phyloP scores from a whole-genome alignment of 2,113 vertebrate genomes.

The Heterocephalus glaber region DNA sequence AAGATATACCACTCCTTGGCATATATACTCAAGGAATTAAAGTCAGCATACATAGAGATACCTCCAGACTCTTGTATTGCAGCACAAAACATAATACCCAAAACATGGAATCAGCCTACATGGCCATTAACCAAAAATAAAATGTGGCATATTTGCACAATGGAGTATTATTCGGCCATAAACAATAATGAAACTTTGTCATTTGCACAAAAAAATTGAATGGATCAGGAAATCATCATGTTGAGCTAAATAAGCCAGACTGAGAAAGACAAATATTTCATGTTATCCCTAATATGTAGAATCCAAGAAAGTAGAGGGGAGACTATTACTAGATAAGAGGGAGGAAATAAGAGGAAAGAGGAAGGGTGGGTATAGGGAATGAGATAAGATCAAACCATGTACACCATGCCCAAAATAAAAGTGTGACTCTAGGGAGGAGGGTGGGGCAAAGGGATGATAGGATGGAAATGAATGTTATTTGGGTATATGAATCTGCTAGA shows the following conservation, averaged over 20 bases:
- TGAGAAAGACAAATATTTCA: neutral
- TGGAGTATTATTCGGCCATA: too few relatives aligned
- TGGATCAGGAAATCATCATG: neutral
- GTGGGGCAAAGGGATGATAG: neutral
- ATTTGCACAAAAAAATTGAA: neutral
- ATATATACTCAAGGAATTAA: neutral
- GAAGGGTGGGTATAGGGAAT: neutral
- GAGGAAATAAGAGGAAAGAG: neutral
- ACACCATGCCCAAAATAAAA: neutral
- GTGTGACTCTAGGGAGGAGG: neutral
- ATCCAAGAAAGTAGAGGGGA: neutral
- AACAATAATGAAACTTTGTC: neutral
- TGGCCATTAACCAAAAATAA: neutral
- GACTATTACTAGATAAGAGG: neutral
- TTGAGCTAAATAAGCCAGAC: neutral
- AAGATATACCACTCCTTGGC: neutral
- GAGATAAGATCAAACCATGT: neutral
- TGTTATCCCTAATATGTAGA: neutral
- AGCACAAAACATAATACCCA: neutral
- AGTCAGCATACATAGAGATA: neutral
- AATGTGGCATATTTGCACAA: neutral
- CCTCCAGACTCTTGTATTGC: too few relatives aligned
- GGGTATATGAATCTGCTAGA: neutral
- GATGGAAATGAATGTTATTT: neutral
- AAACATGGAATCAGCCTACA: neutral